Conservation (phyloP, 1,140 invertebrate genomes). For the Caenorhabditis inopinata region DNA sequence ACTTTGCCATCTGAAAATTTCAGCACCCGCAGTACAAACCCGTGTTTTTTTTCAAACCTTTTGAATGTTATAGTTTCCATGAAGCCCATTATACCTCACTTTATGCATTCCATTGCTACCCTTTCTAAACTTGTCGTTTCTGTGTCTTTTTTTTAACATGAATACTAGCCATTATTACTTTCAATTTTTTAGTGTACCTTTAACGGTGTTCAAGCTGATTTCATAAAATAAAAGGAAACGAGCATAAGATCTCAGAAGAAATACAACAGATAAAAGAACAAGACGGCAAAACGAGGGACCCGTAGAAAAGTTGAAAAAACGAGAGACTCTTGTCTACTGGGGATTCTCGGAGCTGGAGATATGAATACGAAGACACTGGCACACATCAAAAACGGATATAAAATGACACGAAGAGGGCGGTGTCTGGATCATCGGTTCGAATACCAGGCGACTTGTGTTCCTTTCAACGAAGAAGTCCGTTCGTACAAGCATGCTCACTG, state of each 20-base stretch:
- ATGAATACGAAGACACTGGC: conserved; percentile 18
- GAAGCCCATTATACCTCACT: neutral
- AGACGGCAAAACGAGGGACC: neutral
- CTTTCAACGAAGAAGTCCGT: conserved; percentile 1
- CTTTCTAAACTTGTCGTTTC: neutral
- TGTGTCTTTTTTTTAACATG: neutral
- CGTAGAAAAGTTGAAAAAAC: neutral
- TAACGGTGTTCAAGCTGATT: neutral
- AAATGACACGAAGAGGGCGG: neutral
- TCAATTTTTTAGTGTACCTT: too few species aligned
- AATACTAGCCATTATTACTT: too few species aligned
- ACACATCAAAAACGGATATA: conserved; percentile 24
- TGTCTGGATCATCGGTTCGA: conserved; percentile 17
- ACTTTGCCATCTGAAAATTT: too few species aligned
- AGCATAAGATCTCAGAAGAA: neutral
- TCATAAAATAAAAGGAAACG: neutral
- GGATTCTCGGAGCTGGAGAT: conserved; percentile 3
- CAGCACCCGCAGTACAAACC: neutral
- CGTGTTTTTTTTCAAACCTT: neutral
- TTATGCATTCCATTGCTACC: neutral
- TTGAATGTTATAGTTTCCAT: neutral
- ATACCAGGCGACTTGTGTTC: conserved; percentile 8
- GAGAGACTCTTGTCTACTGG: neutral
- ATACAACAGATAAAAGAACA: neutral
- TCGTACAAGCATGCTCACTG: conserved; percentile 14